These are phyloP conservation scores for Esox lucius DNA, from an alignment of 2,797 vertebrate species.

Conservation along the genomic window DNA sequence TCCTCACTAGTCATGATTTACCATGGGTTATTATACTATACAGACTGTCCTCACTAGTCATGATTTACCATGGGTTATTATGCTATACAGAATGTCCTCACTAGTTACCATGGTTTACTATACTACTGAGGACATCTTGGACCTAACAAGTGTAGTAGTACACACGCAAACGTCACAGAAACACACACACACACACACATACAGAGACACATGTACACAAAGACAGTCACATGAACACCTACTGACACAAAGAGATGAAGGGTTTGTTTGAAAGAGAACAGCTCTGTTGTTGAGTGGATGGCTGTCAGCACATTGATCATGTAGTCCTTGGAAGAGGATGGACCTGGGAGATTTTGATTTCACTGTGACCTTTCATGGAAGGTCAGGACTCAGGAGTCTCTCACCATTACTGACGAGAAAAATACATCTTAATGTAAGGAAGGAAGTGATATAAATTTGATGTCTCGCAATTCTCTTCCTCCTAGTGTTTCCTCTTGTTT, in stretches of 20 bases:
- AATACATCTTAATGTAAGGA: background rate
- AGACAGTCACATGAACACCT: background rate
- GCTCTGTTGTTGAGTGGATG: constrained; percentile 26
- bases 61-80: no score
- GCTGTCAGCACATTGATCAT: constrained; percentile 39
- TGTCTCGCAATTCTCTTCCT: background rate
- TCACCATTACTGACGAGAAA: background rate
- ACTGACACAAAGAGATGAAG: background rate
- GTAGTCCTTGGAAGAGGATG: constrained; percentile 10
- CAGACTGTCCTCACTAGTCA: no score
- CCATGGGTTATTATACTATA: no score
- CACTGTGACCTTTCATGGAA: constrained; percentile 9
- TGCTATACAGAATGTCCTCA: no score
- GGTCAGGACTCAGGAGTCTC: background rate
- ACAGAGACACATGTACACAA: no score
- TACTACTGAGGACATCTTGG: no score
- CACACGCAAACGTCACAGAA: constrained; percentile 1
- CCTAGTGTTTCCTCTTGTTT: no score
- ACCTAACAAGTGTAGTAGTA: no score
- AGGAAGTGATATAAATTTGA: background rate
- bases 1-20: no score
- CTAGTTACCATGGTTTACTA: no score
- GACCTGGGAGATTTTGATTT: constrained; percentile 5
- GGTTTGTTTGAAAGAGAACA: constrained; percentile 14
- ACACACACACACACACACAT: constrained; percentile 17